Base-by-base conservation (phyloP, 2,888 invertebrate genomes). In the Drosophila putrida region DNA sequence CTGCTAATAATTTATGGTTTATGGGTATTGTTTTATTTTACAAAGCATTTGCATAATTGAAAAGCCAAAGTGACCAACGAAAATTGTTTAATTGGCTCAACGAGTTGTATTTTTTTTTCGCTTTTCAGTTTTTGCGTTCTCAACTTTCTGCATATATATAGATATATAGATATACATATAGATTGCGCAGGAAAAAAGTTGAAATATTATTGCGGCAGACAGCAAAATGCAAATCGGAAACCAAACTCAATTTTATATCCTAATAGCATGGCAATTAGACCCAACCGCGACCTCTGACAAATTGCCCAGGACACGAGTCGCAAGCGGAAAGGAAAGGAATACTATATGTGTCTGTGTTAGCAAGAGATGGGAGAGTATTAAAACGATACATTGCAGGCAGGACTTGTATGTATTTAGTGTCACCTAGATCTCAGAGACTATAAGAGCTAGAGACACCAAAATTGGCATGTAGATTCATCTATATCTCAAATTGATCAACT, bases 21-120 rank as follows among this genome's bases (percentile, higher is more conserved):
- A 53, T 55, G 59, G 47, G 57, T 57, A 63, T 65, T 64, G 47
- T 57, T 68, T 46, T 68, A 44, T 57, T 51, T 38, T 33, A 28
- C 25, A 11, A 11, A 28, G 31, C 20, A 83, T 81, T 81, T 83
- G 82, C 84, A 82, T 83, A 82, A 78, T 78, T 87, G 61, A 78
- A 55, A 33, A 46, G 44, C 49, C 60, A 13, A 69, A 77, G 69
- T 53, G 61, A 53, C 58, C 62, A 65, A 36, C 63, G 38, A 58
- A 82, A 72, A 44, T 46, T 27, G 27, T 60, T 41, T 53, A 44
- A 64, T 65, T 77, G 43, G 31, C 33, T 59, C 43, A 33, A 46
- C 35, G 20, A 41, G 36, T 11, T 51, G 46, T 54, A 6, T 2
- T 10, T 44, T 41, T 47, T 31, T 51, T 53, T 25, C 33, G 28